These are phyloP conservation scores for Sebastes kiyomatsui DNA, from an alignment of 2,797 vertebrate species.

Conservation along the genomic window DNA sequence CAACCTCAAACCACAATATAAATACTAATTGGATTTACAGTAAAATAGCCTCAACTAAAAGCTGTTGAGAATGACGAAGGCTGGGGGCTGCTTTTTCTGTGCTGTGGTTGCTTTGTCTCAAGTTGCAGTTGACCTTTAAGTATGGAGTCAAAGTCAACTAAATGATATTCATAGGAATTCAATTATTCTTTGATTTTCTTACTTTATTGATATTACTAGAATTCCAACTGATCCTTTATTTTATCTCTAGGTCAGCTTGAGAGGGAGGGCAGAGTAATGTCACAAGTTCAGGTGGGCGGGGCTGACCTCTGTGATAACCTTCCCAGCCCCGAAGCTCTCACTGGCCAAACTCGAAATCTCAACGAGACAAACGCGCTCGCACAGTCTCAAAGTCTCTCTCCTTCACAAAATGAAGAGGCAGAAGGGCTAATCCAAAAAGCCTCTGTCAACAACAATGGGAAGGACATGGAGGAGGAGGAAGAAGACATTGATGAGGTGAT, in stretches of 20 bases:
- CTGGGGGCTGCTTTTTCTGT: not conserved
- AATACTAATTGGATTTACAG: not conserved
- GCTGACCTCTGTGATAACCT: conserved; percentile 66
- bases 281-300: conserved; percentile 31
- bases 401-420: conserved; percentile 39
- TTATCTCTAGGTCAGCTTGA: conserved; percentile 65
- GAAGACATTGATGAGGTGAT: conserved; percentile 73
- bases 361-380: conserved; percentile 44
- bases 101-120: conserved; percentile 5
- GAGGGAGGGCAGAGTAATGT: conserved; percentile 59
- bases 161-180: not conserved
- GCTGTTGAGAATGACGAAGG: not conserved
- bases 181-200: not conserved
- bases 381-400: conserved; percentile 24
- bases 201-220: not conserved
- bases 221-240: not conserved
- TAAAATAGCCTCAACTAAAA: not conserved
- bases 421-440: conserved; percentile 13
- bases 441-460: conserved; percentile 46
- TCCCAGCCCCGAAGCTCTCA: conserved; percentile 28
- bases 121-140: not conserved
- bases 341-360: conserved; percentile 65
- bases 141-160: not conserved
- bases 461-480: conserved; percentile 47
- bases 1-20: not conserved